Evolutionary conservation across 1,140 invertebrate genomes (phyloP), one percentile per base, ranked within the genome.

Genomic region (Mamestra configurata): DNA sequence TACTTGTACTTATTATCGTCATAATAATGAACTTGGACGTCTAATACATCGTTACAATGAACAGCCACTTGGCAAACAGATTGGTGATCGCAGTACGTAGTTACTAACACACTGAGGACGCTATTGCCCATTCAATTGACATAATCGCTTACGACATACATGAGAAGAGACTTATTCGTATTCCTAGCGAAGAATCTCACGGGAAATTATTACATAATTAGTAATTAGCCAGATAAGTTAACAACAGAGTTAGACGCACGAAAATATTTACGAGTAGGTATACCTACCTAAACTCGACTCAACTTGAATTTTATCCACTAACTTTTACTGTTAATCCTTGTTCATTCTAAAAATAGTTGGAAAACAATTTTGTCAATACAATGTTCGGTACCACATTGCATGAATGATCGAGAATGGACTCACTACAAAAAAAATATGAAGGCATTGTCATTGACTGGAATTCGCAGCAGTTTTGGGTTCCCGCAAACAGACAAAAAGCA

Each of bases 21-120:
- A 61, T 61, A 35, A 37, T 20, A 20, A 20, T 53, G 51, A 53
- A 53, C 18, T 10, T 53, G 18, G 18, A 40, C 37, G 5, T 53
- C 51, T 6, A 53, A 53, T 53, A 53, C 18, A 53, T 61, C 57
- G 57, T n/a, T 61, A 18, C 57, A 24, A 61, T 61, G 57, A 18
- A 35, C 57, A 35, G 57, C 15, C 57, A 61, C 57, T 61, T 61
- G 57, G 57, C 57, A 61, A 61, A 61, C 57, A 61, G 57, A 61
- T 37, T 11, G 31, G 27, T 35, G 57, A 35, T 37, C 57, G 57
- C 57, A 35, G 27, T 37, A 61, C 35, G 57, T 61, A 35, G 27
- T 31, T 22, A 24, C 22, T 35, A 35, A 35, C 57, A n/a, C 57
- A 35, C 57, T n/a, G 57, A 61, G 57, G n/a, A 61, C 27, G 2